Evolutionary conservation across 2,113 vertebrate genomes (phyloP), one percentile per base, ranked within the genome.

Genomic region (Scartelaos histophorus): DNA sequence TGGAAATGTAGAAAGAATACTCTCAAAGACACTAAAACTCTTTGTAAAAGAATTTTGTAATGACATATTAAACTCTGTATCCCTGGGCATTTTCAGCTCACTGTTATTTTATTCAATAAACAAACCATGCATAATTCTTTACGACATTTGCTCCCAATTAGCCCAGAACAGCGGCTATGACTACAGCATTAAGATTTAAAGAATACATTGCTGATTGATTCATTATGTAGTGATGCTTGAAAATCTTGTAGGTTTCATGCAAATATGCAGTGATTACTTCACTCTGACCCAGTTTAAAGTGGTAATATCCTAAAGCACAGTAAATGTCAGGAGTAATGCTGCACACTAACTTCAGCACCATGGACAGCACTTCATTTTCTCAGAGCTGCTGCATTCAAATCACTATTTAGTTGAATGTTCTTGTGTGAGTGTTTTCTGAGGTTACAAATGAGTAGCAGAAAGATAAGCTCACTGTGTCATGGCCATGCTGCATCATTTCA

Each of bases 291-390:
- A 54, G 65, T 73, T 76, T 70, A 56, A 76, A 73, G 15, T 47
- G 54, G 10, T 56, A 7, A n/a, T 69, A 71, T 46, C 43, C 54
- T 43, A 1, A 46, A 73, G 70, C 54, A 21, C 17, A 3, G 0
- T 49, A 45, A 62, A 76, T 54, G 24, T 76, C 60, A 70, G 16
- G 25, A 1, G 2, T 17, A 76, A 71, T 76, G 45, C 53, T 66
- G 46, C 10, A 54, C 60, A 13, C 61, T 17, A 29, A 7, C 47
- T 76, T 84, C 86, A 84, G 82, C 73, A 84, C 77, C 77, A 79
- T 5, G 79, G 79, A 78, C 45, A 82, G 77, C 54, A 53, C 68
- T 56, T 35, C n/a, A 46, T 45, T 61, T 61, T 9, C 11, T 2
- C 1, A 38, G 29, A 3, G 5, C 13, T 9, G 13, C 24, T 29